Evolutionary conservation across 2,797 vertebrate genomes (phyloP), one percentile per base, ranked within the genome.

Genomic region (Coranthus polyacanthus): DNA sequence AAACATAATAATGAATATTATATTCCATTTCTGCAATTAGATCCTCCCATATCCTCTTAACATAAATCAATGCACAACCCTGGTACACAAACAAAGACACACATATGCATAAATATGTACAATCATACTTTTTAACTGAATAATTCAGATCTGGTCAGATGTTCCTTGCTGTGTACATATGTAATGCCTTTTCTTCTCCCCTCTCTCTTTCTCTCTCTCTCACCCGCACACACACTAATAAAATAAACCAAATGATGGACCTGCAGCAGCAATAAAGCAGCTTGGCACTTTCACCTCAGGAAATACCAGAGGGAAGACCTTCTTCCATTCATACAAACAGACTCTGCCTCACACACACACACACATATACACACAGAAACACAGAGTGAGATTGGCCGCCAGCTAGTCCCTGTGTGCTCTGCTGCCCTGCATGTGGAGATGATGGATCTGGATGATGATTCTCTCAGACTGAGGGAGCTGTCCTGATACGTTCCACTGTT

Each of bases 381-480:
- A 18, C n/a, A 26, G 17, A 37, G 36, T 44, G 18, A 51, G 34
- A 51, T 13, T 52, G 44, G 34, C 39, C 24, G 6, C 43, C 52
- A 67, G 26, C 12, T 16, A 21, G 21, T 37, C 26, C 16, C 20
- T 64, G 65, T 47, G 15, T 52, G 61, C 62, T 67, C 57, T 36
- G 51, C 42, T 67, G 52, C 57, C 56, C 42, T 44, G 36, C 54
- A 29, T 75, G 38, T 50, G 53, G 42, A 71, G 16, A 75, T 59
- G 68, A 72, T 72, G 68, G 43, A 68, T 75, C 71, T 26, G 36
- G 52, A 75, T 50, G 53, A 15, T 62, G 57, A 63, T 59, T 59
- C 43, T 59, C 21, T 44, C 61, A 70, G 61, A 70, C 62, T 50
- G 38, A n/a, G n/a, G 49, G 22, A 72, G 72, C 63, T 59, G 52